A percentile compares a stretch with the other conserved stretches of the same genome.
Conservation (phyloP, 2,113 vertebrate species). For the Fulmarus glacialis region DNA sequence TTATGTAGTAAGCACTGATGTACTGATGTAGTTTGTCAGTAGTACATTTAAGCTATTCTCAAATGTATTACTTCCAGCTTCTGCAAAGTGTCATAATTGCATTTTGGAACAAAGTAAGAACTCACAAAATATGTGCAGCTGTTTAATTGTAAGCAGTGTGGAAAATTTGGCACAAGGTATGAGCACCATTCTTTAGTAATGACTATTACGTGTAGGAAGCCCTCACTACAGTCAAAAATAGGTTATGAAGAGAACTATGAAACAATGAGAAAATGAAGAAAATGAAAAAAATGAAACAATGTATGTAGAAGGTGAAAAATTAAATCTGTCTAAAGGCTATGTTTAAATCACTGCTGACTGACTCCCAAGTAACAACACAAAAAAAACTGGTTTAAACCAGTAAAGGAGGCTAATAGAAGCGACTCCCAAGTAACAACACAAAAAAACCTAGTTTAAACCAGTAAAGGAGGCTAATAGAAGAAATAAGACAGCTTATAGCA, state of each 20-base stretch:
- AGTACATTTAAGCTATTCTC: neutral
- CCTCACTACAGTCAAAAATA: neutral
- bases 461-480: neutral
- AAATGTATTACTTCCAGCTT: neutral
- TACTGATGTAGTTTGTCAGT: neutral
- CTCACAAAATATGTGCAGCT: neutral
- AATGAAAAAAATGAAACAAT: neutral
- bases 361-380: neutral
- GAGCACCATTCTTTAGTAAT: rapidly evolving
- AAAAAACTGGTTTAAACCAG: neutral
- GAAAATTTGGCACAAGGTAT: neutral
- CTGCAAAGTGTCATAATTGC: neutral
- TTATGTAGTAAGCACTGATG: neutral
- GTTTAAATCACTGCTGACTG: neutral
- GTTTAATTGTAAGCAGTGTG: neutral
- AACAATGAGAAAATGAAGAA: neutral
- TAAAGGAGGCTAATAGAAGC: neutral
- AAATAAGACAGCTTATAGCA: neutral
- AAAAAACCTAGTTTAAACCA: neutral
- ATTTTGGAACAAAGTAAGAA: neutral
- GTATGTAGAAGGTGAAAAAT: neutral
- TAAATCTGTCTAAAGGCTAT: neutral
- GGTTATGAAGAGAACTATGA: neutral
- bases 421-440: neutral
- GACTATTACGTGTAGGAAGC: rapidly evolving